Evolutionary conservation across 37 sponge, comb jelly and placozoan species (phyloP).

Genomic region (Oopsacas minuta): DNA sequence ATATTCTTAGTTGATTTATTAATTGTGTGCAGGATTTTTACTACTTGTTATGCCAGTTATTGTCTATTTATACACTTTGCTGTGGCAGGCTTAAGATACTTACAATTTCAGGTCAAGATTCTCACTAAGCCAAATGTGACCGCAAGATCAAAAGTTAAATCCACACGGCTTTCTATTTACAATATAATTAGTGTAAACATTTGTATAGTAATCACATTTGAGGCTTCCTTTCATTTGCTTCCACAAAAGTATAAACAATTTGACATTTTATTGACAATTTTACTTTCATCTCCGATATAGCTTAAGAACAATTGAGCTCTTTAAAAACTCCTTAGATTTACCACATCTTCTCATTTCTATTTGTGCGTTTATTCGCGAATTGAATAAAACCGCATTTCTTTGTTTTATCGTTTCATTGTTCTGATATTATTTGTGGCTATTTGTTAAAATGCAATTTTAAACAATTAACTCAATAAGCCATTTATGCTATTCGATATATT

Average conservation of each 20-base stretch:
- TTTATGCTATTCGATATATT: no score
- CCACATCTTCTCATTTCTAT: conserved; percentile 10
- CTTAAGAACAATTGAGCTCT: background rate
- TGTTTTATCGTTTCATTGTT: no score
- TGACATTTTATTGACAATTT: background rate
- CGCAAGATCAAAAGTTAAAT: background rate
- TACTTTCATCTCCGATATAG: conserved; percentile 6
- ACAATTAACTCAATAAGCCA: no score
- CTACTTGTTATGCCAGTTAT: background rate
- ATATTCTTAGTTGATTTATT: no score
- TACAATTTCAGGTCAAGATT: background rate
- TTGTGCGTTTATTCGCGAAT: background rate
- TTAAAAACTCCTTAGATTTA: background rate
- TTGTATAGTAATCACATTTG: background rate
- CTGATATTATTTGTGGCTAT: no score
- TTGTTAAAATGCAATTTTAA: no score
- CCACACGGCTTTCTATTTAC: background rate
- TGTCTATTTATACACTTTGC: background rate
- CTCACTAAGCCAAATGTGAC: background rate
- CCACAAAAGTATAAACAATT: background rate
- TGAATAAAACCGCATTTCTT: no score
- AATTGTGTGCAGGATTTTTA: background rate
- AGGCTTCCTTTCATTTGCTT: background rate
- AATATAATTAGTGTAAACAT: background rate
- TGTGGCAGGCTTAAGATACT: background rate